Evolutionary conservation across 2,888 invertebrate genomes (phyloP).

Genomic region (Apocheima hispidaria): DNA sequence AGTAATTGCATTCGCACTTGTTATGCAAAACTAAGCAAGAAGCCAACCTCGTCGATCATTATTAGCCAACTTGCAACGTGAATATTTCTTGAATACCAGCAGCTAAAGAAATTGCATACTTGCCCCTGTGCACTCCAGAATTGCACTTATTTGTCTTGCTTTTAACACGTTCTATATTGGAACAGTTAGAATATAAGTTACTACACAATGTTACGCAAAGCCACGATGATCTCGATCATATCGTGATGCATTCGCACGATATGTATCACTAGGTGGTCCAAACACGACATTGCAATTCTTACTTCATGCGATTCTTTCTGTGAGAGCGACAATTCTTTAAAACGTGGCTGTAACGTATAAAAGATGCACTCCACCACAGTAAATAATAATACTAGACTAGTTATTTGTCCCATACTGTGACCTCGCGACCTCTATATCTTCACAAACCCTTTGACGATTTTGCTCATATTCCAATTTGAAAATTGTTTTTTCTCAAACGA

Average conservation of each 20-base stretch:
- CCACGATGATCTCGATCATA: slow-evolving; percentile 34
- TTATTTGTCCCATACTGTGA: no score
- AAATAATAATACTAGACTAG: no score
- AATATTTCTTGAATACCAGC: slow-evolving; percentile 67
- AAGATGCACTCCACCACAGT: no score
- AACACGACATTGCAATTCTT: slow-evolving; percentile 31
- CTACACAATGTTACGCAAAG: slow-evolving; percentile 32
- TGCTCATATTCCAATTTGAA: no score
- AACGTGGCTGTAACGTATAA: background rate
- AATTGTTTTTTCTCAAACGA: no score
- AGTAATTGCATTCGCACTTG: slow-evolving; percentile 73
- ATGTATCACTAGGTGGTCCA: slow-evolving; percentile 28
- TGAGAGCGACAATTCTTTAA: slow-evolving; percentile 24
- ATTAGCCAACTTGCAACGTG: slow-evolving; percentile 64
- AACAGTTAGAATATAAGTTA: slow-evolving; percentile 17
- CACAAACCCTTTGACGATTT: no score
- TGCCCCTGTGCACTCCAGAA: slow-evolving; percentile 43
- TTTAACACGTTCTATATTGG: slow-evolving; percentile 33
- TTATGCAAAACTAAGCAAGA: slow-evolving; percentile 66
- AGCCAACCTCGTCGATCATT: slow-evolving; percentile 61
- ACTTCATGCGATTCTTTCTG: slow-evolving; percentile 25
- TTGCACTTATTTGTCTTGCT: slow-evolving; percentile 26
- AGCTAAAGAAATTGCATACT: slow-evolving; percentile 46
- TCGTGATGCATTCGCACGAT: slow-evolving; percentile 33
- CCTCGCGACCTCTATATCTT: no score